Evolutionary conservation across 2,113 vertebrate species (phyloP).

Genomic region (Ceyx melanurus): DNA sequence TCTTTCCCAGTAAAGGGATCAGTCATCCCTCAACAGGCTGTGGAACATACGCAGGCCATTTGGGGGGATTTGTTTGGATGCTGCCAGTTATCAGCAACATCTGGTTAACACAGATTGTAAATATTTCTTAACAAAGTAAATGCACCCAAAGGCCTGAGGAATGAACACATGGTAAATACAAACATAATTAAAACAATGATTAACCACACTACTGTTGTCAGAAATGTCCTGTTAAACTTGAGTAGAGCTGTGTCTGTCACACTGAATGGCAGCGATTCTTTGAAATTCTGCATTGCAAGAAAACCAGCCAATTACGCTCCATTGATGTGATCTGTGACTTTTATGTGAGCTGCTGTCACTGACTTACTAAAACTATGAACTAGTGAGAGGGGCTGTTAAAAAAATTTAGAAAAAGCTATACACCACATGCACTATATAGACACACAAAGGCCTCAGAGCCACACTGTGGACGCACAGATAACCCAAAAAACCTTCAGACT

Average conservation of each 20-base stretch:
- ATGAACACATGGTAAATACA: slow-evolving; percentile 38
- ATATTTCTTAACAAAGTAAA: slow-evolving; percentile 52
- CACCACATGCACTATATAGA: not conserved
- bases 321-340: not conserved
- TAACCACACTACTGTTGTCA: slow-evolving; percentile 22
- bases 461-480: not conserved
- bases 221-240: slow-evolving; percentile 32
- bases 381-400: not conserved
- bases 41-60: not conserved
- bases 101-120: slow-evolving; percentile 33
- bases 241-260: not conserved
- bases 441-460: not conserved
- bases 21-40: not conserved
- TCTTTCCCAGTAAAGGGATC: not conserved
- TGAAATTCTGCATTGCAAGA: not conserved
- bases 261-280: not conserved
- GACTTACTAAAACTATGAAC: not conserved
- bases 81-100: slow-evolving; percentile 44
- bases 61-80: not conserved
- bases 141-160: slow-evolving; percentile 55
- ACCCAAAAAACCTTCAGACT: not conserved
- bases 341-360: not conserved
- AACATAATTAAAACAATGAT: slow-evolving; percentile 44
- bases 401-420: not conserved
- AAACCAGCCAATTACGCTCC: not conserved